Evolutionary conservation across 1,140 invertebrate genomes (phyloP), one percentile per base, ranked within the genome.

Genomic region (Samia ricini): DNA sequence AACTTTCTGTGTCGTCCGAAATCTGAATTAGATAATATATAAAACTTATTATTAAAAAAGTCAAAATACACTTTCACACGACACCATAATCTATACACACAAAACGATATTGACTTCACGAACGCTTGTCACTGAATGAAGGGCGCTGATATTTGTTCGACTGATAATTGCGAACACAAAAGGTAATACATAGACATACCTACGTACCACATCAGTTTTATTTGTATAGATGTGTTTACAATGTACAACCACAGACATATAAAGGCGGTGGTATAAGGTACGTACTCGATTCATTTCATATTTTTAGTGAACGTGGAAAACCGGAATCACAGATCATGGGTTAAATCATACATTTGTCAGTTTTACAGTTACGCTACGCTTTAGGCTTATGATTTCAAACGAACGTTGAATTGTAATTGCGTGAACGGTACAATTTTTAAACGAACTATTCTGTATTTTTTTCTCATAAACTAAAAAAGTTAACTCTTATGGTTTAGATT

Each of bases 21-120:
- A 56, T 10, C 49, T 20, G 42, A 33, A 58, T 58, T 49, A 56
- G 22, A 66, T 56, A 66, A 62, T 59, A 33, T 64, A 62, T 22
- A 62, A 60, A 19, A 61, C 67, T 71, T 77, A 66, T 64, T 63
- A 62, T 80, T n/a, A n/a, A 80, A 74, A 81, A 83, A 79, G 76
- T 76, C 63, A 63, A 62, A 42, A 3, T 61, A 66, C 65, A 79
- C 80, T 83, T 83, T 83, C 78, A 74, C 76, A 65, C 72, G 61
- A 69, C 69, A 76, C 73, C 77, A 79, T 63, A 63, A 61, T 60
- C 63, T 12, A 52, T 26, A 50, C 59, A 56, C 60, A 51, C 61
- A 70, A 58, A 26, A 54, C 58, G 33, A 60, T 71, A 61, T 54
- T 58, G 36, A 48, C 56, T 62, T 49, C 36, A 22, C 42, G 33